phyloP scores from a whole-genome alignment of 2,888 invertebrate genomes.

The Nomada hirtipes region DNA sequence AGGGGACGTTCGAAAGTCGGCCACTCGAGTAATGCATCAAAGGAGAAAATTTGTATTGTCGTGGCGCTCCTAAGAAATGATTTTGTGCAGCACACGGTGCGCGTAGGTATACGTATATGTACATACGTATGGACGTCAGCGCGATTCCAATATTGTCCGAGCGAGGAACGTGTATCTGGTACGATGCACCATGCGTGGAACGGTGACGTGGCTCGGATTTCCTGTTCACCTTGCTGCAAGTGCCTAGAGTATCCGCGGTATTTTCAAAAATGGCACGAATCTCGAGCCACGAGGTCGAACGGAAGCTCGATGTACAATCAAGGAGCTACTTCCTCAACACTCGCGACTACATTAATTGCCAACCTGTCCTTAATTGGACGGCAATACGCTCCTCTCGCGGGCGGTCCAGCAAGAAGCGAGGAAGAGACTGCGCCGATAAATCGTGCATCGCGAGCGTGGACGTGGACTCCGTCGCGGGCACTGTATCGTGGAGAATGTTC shows the following conservation, averaged over 20 bases:
- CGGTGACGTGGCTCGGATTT: slow-evolving; percentile 56
- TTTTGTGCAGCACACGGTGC: background rate
- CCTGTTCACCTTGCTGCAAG: slow-evolving; percentile 62
- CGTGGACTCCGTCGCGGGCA: background rate
- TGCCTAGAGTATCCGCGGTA: slow-evolving; percentile 6
- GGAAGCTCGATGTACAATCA: background rate
- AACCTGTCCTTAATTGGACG: too few species aligned
- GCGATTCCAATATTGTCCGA: slow-evolving; percentile 8
- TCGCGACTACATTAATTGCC: too few species aligned
- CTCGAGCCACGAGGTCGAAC: background rate
- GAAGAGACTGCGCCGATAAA: background rate
- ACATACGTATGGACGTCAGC: too few species aligned
- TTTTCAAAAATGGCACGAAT: slow-evolving; percentile 54
- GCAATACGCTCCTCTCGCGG: too few species aligned
- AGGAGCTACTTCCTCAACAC: background rate
- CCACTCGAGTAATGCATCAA: background rate
- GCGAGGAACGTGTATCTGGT: slow-evolving; percentile 23
- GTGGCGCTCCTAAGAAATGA: background rate
- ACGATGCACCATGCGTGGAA: slow-evolving; percentile 27
- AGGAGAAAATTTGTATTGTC: background rate
- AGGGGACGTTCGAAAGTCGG: background rate
- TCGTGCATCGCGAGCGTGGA: too few species aligned
- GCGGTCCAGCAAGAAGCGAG: background rate
- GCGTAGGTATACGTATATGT: background rate
- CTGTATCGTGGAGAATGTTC: background rate